Evolutionary conservation across 2,888 invertebrate species (phyloP).

Genomic region (Leucoma salicis): DNA sequence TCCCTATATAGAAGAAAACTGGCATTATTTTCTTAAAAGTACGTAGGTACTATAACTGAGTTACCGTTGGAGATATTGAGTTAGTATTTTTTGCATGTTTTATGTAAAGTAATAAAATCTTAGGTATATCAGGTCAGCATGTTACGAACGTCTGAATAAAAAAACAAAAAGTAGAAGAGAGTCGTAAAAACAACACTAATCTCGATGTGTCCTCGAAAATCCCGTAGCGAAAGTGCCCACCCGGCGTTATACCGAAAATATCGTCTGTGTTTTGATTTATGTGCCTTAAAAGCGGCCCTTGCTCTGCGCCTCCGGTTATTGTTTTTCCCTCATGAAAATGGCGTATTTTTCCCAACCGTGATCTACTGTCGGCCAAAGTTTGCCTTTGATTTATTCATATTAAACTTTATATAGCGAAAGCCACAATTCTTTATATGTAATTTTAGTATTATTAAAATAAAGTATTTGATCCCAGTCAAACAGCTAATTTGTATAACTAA

Average conservation of each 20-base stretch:
- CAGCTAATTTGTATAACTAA: conserved; percentile 12
- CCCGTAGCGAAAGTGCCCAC: conserved; percentile 61
- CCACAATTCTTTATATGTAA: conserved; percentile 42
- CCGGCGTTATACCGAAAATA: conserved; percentile 66
- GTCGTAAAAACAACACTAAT: conserved; percentile 77
- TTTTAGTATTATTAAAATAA: conserved; percentile 30
- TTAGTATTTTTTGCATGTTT: conserved; percentile 34
- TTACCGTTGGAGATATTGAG: too few species aligned
- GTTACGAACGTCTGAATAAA: conserved; percentile 59
- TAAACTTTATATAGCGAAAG: conserved; percentile 62
- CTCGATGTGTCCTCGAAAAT: conserved; percentile 66
- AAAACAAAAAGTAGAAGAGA: conserved; percentile 64
- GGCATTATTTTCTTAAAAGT: too few species aligned
- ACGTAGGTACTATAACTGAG: too few species aligned
- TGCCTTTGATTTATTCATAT: conserved; percentile 59
- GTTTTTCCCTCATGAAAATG: conserved; percentile 77
- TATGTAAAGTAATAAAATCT: conserved; percentile 35
- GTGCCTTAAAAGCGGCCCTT: conserved; percentile 74
- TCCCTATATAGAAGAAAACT: too few species aligned
- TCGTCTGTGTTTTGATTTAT: conserved; percentile 77
- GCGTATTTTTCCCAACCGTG: conserved; percentile 61
- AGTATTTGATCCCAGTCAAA: conserved; percentile 9
- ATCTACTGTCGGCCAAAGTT: conserved; percentile 58
- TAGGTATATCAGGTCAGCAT: conserved; percentile 40
- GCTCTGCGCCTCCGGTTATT: conserved; percentile 71